Conservation (phyloP, 2,113 vertebrate genomes). For the Sminthopsis crassicaudata region DNA sequence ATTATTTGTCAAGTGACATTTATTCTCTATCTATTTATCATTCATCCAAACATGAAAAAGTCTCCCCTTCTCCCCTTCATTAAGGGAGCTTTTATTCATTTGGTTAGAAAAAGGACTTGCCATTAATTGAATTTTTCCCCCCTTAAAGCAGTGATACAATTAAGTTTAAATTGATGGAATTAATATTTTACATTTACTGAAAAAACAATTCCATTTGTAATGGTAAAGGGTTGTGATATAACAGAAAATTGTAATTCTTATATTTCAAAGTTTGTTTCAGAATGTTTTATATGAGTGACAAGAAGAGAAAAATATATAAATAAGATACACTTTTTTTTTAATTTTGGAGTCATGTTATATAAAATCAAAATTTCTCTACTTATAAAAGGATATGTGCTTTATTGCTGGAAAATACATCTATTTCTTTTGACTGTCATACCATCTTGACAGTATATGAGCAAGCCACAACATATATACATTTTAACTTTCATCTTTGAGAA, state of each 20-base stretch:
- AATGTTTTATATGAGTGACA: not conserved
- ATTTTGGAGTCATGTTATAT: not conserved
- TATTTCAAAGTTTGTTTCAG: not conserved
- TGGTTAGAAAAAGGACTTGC: too few species aligned
- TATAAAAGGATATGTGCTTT: not conserved
- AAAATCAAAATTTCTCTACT: not conserved
- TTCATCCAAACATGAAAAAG: too few species aligned
- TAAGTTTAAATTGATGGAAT: not conserved
- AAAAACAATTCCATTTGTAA: slow-evolving; percentile 6
- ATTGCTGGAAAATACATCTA: not conserved
- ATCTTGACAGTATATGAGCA: slow-evolving; percentile 39
- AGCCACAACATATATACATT: slow-evolving; percentile 45
- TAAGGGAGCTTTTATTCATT: too few species aligned
- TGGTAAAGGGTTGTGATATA: slow-evolving; percentile 30
- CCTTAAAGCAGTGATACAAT: slow-evolving; percentile 26
- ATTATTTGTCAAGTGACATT: not conserved
- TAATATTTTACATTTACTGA: not conserved
- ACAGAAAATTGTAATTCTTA: not conserved
- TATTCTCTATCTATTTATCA: slow-evolving; percentile 18
- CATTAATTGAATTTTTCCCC: slow-evolving; percentile 8
- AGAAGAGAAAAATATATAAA: not conserved
- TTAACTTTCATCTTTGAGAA: slow-evolving; percentile 12
- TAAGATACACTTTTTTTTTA: not conserved
- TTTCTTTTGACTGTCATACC: not conserved
- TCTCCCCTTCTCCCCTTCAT: too few species aligned